Evolutionary conservation across 1,140 invertebrate species (phyloP).

Genomic region (Bicyclus anynana): DNA sequence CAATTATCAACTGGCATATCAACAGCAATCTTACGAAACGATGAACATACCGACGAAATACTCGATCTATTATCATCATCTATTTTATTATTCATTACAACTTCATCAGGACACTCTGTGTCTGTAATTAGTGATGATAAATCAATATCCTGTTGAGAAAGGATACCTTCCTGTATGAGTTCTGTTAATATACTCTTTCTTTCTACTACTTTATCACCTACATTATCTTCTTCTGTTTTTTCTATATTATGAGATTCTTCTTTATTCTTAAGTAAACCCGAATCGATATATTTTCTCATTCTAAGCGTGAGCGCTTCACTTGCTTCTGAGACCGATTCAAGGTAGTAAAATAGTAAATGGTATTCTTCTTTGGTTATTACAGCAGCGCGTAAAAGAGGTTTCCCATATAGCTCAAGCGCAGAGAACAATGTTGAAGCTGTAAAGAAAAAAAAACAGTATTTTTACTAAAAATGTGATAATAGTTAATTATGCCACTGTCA

Average conservation of each 20-base stretch:
- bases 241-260: slow-evolving; percentile 33
- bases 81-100: slow-evolving; percentile 38
- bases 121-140: slow-evolving; percentile 51
- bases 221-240: slow-evolving; percentile 21
- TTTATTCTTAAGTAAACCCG: slow-evolving; percentile 60
- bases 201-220: slow-evolving; percentile 37
- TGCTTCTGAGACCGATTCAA: slow-evolving; percentile 72
- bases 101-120: slow-evolving; percentile 49
- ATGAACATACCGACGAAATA: slow-evolving; percentile 43
- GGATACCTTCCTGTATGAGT: slow-evolving; percentile 68
- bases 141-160: slow-evolving; percentile 66
- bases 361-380: slow-evolving; percentile 71
- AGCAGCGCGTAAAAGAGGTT: slow-evolving; percentile 64
- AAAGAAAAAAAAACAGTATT: slow-evolving; percentile 39
- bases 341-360: slow-evolving; percentile 68
- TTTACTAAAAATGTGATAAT: not conserved
- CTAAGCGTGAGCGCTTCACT: slow-evolving; percentile 67
- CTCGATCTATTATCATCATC: slow-evolving; percentile 60
- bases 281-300: slow-evolving; percentile 72
- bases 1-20: slow-evolving; percentile 58
- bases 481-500: not conserved
- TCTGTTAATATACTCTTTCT: slow-evolving; percentile 66
- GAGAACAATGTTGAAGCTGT: slow-evolving; percentile 69
- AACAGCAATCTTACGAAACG: slow-evolving; percentile 55
- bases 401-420: slow-evolving; percentile 69